Base-by-base conservation (phyloP, 2,888 invertebrate species). In the Labia minor region DNA sequence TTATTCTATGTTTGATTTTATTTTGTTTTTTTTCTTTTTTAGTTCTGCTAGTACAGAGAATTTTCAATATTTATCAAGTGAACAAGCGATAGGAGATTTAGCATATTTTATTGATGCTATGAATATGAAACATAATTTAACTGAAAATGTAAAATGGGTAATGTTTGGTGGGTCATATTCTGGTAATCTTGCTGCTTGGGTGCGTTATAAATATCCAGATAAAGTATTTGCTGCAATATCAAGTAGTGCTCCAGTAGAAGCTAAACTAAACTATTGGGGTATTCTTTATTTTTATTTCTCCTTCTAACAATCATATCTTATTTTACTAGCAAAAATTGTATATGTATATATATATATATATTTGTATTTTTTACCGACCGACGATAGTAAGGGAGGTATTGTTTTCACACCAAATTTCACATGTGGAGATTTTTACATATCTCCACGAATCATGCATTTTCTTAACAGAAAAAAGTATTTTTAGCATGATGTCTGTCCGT, bases 1-100 rank as follows among this genome's bases (percentile, higher is more conserved):
- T 63, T 18, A 61, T 11, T 16, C 14, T 18, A 61, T 19, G 37
- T 16, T 19, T 61, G 49, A 11, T 18, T 16, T 37, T 16, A 61
- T 18, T 65, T 26, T 26, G 26, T 14, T 64, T 19, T 14, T 65
- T 19, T 14, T 62, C 19, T 16, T 63, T 66, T 68, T 14, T 74
- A 86, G 85, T 0, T 76, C 83, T 64, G 79, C 83, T 67, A 80
- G 80, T 21, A 75, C 81, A 0, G 80, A 81, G 70, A 86, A 83
- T 72, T 75, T 87, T 10, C 79, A 82, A 64, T 86, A 83, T 73
- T 74, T 87, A 16, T 83, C 80, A 74, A 83, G 85, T 0, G 85
- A 84, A 66, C 87, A 87, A 73, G 85, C 87, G 0, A 74, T 87
- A 14, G 86, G 85, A 0, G 87, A 87, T 73, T 77, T 87, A 14